Percentiles rank a stretch among this genome's conserved stretches.
Evolutionary conservation across 2,113 vertebrate genomes (phyloP).

Genomic region (Lucifuga dentata): DNA sequence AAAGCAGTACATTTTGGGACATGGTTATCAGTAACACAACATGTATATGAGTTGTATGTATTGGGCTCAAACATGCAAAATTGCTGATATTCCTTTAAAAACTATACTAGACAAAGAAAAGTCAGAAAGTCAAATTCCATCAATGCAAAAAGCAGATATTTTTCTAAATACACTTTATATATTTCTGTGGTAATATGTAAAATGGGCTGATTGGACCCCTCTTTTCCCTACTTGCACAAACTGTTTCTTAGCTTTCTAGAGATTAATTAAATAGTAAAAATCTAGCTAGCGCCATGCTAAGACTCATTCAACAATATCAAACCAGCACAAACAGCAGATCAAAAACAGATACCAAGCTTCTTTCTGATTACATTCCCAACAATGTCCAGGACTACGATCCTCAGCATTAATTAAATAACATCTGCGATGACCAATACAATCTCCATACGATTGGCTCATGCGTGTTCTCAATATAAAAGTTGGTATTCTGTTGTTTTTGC

Average conservation of each 20-base stretch:
- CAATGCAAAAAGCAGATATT: conserved; percentile 28
- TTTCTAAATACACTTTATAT: no score
- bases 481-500: conserved; percentile 70
- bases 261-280: conserved; percentile 53
- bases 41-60: no score
- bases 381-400: conserved; percentile 36
- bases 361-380: conserved; percentile 72
- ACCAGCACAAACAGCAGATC: conserved; percentile 72
- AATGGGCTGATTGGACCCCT: conserved; percentile 1
- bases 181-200: conserved; percentile 27
- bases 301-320: conserved; percentile 63
- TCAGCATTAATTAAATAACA: conserved; percentile 56
- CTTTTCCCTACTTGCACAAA: conserved; percentile 33
- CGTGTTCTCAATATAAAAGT: conserved; percentile 60
- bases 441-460: conserved; percentile 31
- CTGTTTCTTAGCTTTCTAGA: conserved; percentile 36
- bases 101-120: no score
- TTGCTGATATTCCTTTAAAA: no score
- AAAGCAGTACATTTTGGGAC: no score
- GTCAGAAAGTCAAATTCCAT: no score
- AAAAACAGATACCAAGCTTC: conserved; percentile 54
- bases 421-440: conserved; percentile 62
- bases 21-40: no score
- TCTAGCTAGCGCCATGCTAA: conserved; percentile 36
- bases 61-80: no score